Evolutionary conservation across 2,888 invertebrate genomes (phyloP).

Genomic region (Harmothoe impar): DNA sequence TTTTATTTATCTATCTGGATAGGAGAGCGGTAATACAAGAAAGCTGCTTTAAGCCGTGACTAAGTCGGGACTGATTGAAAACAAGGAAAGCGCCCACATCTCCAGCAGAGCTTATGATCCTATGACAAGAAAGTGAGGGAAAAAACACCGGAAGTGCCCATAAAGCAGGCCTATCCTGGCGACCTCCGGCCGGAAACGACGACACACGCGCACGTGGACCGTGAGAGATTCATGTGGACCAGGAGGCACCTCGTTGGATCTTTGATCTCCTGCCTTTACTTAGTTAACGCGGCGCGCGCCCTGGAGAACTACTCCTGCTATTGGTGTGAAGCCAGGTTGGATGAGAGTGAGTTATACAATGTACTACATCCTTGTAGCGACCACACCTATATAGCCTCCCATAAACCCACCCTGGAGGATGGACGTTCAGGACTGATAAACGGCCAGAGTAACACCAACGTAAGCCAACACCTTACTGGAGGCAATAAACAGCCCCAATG

Average conservation of each 20-base stretch:
- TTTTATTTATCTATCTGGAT: too few relatives aligned
- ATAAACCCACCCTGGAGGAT: too few relatives aligned
- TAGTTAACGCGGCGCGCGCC: background rate
- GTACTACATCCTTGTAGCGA: too few relatives aligned
- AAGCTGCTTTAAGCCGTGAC: background rate
- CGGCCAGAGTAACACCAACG: too few relatives aligned
- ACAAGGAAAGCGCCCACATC: background rate
- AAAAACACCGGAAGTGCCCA: background rate
- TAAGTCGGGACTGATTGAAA: conserved; percentile 23
- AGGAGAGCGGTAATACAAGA: background rate
- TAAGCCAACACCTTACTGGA: too few relatives aligned
- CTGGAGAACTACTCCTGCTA: background rate
- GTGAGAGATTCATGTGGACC: background rate
- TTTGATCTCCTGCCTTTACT: background rate
- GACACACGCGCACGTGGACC: background rate
- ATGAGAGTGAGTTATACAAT: too few relatives aligned
- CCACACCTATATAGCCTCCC: too few relatives aligned
- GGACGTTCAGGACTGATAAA: too few relatives aligned
- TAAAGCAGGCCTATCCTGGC: background rate
- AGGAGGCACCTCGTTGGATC: background rate
- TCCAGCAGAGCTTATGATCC: background rate
- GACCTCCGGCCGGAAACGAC: background rate
- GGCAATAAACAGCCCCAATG: too few relatives aligned
- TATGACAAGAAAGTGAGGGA: background rate
- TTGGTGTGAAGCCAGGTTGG: too few relatives aligned